A percentile compares a stretch with the other conserved stretches of the same genome.
Conservation (phyloP, 2,113 vertebrate genomes). For the Chloroceryle aenea region DNA sequence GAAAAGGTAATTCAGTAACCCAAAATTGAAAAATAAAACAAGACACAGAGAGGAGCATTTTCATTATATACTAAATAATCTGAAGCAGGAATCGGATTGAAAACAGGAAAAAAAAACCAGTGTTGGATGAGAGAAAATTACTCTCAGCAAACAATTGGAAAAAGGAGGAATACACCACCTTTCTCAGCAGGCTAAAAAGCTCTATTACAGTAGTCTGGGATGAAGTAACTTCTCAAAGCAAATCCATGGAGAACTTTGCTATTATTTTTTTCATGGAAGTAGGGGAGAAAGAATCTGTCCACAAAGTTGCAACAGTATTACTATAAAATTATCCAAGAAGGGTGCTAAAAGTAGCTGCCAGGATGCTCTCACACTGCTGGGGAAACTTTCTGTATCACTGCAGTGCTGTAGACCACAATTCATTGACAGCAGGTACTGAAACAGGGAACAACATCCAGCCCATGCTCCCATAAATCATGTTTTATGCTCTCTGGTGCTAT, state of each 20-base stretch:
- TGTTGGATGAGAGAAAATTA: neutral
- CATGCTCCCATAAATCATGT: rapidly evolving
- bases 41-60: neutral
- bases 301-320: neutral
- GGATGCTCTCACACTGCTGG: neutral
- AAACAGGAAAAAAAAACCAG: neutral
- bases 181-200: neutral
- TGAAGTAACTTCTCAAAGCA: neutral
- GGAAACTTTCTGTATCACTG: neutral
- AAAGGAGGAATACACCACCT: neutral
- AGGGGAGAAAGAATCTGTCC: neutral
- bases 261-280: neutral
- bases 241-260: neutral
- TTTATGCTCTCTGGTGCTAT: neutral
- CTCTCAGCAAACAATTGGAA: neutral
- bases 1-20: neutral
- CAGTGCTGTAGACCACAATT: neutral
- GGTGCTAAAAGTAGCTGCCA: neutral
- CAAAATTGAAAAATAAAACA: neutral
- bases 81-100: neutral
- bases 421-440: neutral
- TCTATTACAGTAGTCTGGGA: neutral
- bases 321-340: neutral
- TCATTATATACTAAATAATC: neutral
- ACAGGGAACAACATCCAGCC: neutral